Evolutionary conservation across 2,888 invertebrate genomes (phyloP).

Genomic region (Operophtera brumata): DNA sequence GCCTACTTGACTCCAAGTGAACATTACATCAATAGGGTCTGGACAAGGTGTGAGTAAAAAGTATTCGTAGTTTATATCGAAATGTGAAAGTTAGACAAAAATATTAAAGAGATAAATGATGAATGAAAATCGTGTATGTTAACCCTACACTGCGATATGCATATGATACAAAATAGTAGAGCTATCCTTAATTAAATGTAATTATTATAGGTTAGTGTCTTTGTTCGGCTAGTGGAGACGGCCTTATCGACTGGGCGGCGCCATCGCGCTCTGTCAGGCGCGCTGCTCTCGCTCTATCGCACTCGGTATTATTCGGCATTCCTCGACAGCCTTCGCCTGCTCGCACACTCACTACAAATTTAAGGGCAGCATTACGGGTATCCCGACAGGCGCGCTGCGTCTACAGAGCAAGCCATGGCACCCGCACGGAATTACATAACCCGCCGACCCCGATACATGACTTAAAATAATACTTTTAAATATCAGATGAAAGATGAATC

Average conservation of each 20-base stretch:
- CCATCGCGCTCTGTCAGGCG: conserved; percentile 65
- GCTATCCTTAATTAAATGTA: conserved; percentile 78
- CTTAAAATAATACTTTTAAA: conserved; percentile 38
- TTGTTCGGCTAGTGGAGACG: conserved; percentile 76
- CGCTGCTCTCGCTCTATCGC: conserved; percentile 46
- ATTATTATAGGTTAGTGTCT: conserved; percentile 80
- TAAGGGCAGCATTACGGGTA: conserved; percentile 74
- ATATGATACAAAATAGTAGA: conserved; percentile 68
- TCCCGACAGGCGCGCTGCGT: conserved; percentile 62
- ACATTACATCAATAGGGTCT: conserved; percentile 18
- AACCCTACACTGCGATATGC: conserved; percentile 57
- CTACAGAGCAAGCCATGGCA: conserved; percentile 50
- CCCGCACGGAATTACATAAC: conserved; percentile 59
- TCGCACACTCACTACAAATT: conserved; percentile 66
- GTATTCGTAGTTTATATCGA: background rate
- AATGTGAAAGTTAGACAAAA: background rate
- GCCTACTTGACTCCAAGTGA: conserved; percentile 8
- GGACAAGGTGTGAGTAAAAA: conserved; percentile 15
- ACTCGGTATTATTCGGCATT: conserved; percentile 49
- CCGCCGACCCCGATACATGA: conserved; percentile 42
- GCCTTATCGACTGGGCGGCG: conserved; percentile 81
- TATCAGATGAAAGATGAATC: conserved; percentile 27
- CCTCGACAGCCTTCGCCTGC: conserved; percentile 55
- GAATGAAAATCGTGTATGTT: conserved; percentile 47
- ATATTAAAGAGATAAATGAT: conserved; percentile 24